Conservation (phyloP, 2,113 vertebrate genomes). For the Muntiacus reevesi region DNA sequence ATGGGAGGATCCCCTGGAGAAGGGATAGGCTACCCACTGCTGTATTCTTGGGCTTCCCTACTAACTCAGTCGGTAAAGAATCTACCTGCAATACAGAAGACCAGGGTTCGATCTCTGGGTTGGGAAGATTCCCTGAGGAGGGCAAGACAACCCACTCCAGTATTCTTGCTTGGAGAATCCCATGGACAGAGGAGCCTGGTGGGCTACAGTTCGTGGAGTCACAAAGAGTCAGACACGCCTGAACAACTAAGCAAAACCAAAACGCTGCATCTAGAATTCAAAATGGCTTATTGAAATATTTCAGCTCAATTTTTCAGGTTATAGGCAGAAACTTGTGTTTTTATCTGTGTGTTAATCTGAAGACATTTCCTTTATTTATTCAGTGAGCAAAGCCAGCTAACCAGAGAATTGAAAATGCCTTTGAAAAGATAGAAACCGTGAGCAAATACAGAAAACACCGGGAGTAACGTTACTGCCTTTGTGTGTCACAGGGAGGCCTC, state of each 20-base stretch:
- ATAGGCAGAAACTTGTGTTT: not conserved
- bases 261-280: conserved; percentile 27
- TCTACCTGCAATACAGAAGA: not conserved
- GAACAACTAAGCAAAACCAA: not conserved
- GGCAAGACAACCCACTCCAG: not conserved
- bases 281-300: conserved; percentile 58
- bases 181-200: not conserved
- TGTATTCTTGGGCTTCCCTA: not conserved
- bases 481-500: not conserved
- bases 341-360: conserved; percentile 49
- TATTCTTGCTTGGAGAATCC: not conserved
- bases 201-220: not conserved
- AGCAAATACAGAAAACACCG: conserved; percentile 24
- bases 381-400: conserved; percentile 16
- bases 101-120: not conserved
- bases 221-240: not conserved
- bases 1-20: not conserved
- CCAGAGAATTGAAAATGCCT: conserved; percentile 51
- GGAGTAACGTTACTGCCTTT: conserved; percentile 41
- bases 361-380: conserved; percentile 57
- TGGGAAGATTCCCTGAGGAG: not conserved
- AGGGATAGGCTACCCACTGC: not conserved
- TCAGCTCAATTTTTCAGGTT: conserved; percentile 62
- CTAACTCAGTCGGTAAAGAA: not conserved
- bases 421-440: conserved; percentile 54